Conservation (phyloP, 2,888 invertebrate genomes). For the Stenodema calcarata region DNA sequence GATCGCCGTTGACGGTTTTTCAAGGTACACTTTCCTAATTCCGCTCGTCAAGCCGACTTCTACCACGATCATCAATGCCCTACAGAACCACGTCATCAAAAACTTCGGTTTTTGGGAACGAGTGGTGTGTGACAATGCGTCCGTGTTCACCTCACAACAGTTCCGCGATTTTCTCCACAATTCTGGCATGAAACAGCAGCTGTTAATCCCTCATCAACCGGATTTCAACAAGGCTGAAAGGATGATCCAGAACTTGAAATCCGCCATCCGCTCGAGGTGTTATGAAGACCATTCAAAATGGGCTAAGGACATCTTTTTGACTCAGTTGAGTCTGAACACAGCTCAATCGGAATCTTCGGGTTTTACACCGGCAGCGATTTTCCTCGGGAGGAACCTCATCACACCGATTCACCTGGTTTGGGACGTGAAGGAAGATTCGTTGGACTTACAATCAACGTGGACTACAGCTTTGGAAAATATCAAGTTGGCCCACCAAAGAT, state of each 20-base stretch:
- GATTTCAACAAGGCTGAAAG: too few species aligned
- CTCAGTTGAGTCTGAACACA: not conserved
- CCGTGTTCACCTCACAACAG: conserved; percentile 1
- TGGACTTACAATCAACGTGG: too few species aligned
- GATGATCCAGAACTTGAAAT: too few species aligned
- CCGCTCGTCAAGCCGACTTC: not conserved
- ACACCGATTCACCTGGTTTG: not conserved
- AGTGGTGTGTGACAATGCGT: too few species aligned
- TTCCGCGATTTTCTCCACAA: not conserved
- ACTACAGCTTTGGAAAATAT: too few species aligned
- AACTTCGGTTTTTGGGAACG: too few species aligned
- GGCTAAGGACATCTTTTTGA: not conserved
- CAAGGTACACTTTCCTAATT: too few species aligned
- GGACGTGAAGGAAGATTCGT: too few species aligned
- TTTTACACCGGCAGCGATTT: not conserved
- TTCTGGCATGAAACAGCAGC: too few species aligned
- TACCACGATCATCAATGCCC: not conserved
- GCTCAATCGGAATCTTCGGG: not conserved
- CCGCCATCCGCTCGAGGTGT: too few species aligned
- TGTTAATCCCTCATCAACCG: too few species aligned
- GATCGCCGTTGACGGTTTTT: not conserved
- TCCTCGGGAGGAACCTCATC: not conserved
- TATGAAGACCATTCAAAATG: not conserved
- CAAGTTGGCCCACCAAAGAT: not conserved
- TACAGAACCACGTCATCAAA: not conserved